Base-by-base conservation (phyloP, 2,888 invertebrate genomes). In the Mythimna lalbum region DNA sequence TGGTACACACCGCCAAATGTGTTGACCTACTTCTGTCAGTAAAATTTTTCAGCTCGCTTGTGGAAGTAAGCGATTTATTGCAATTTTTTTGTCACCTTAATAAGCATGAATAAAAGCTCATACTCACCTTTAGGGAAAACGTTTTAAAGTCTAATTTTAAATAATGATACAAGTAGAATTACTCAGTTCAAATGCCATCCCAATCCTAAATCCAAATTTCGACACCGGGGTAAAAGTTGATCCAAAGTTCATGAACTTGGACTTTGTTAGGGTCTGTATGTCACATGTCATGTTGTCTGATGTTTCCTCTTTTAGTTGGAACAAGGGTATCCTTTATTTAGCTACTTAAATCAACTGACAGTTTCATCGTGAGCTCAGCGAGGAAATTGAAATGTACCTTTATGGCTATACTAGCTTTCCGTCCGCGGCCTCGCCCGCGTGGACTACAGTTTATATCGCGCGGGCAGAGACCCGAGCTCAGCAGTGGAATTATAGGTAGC, bases 21-120 rank as follows among this genome's bases (percentile, higher is more conserved):
- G 66, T 53, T 67, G 70, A 67, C 81, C 77, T 81, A 76, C 21
- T 78, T 80, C 39, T 67, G 50, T 74, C 31, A 47, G 53, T 55
- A 52, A 12, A 33, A 61, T 69, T 53, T 64, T 47, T 53, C 21
- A 63, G 76, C 70, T 63, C 68, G 36, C 56, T 53, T 71, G 21
- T 43, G 55, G 10, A 77, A 59, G 49, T 17, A 31, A n/a, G 10
- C 4, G 47, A 56, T 75, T 61, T 61, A 50, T 33, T 21, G 27
- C 21, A 56, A 63, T 59, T 31, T 76, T 52, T 75, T 21, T 27
- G 36, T 23, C 27, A 60, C 52, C 49, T 50, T 62, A 19, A n/a
- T 43, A 47, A 19, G n/a, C n/a, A 61, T 53, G n/a, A 49, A 4
- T 0, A 36, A 39, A 55, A 36, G 53, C n/a, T 3, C 31, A 19